These are phyloP conservation scores for Drosophila rufa DNA, from an alignment of 1,140 invertebrate genomes.

Conservation along the genomic window DNA sequence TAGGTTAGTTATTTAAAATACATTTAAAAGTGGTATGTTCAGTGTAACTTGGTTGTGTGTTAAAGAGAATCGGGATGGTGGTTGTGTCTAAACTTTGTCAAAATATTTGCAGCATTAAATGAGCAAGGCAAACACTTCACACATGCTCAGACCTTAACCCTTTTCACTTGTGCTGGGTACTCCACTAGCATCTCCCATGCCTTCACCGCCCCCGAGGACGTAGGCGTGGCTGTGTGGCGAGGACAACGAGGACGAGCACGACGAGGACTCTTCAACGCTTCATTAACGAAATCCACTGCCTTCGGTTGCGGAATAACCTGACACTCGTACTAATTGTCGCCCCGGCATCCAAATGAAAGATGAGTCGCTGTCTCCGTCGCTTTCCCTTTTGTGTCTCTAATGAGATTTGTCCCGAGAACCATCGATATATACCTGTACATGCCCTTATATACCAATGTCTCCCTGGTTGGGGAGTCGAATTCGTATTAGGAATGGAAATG, in stretches of 20 bases:
- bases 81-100: conserved; percentile 58
- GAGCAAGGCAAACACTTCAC: conserved; percentile 77
- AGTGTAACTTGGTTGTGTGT: neutral
- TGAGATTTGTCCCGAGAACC: conserved; percentile 60
- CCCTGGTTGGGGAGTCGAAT: conserved; percentile 43
- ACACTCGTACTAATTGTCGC: conserved; percentile 78
- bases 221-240: conserved; percentile 34
- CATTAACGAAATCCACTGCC: conserved; percentile 49
- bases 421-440: conserved; percentile 25
- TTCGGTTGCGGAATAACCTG: conserved; percentile 71
- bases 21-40: neutral
- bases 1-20: neutral
- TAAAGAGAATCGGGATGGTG: conserved; percentile 7
- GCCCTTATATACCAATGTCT: conserved; percentile 8
- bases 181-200: neutral
- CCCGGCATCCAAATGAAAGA: conserved; percentile 42
- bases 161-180: conserved; percentile 10
- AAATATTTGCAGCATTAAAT: conserved; percentile 78
- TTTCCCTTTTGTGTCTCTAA: conserved; percentile 58
- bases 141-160: conserved; percentile 65
- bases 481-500: conserved; percentile 26
- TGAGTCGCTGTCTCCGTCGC: conserved; percentile 46
- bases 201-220: neutral
- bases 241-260: neutral
- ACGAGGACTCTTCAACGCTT: conserved; percentile 29